Conservation (phyloP, 1,140 invertebrate species). For the Hirudo medicinalis region DNA sequence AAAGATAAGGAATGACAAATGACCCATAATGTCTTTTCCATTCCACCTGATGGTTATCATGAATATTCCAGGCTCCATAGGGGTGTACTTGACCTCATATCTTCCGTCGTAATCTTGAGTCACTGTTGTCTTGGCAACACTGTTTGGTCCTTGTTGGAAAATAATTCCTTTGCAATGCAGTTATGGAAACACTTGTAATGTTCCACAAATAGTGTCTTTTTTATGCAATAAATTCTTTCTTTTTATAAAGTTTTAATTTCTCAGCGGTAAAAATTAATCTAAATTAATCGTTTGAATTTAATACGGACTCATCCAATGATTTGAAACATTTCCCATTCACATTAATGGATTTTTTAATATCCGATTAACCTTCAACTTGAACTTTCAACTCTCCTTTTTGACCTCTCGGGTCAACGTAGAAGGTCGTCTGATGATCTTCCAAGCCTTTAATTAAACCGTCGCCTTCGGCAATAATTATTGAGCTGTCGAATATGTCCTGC, state of each 20-base stretch:
- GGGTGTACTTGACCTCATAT: slow-evolving; percentile 54
- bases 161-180: background rate
- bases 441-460: slow-evolving; percentile 35
- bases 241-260: background rate
- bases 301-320: too few species aligned
- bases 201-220: background rate
- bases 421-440: slow-evolving; percentile 38
- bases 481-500: slow-evolving; percentile 15
- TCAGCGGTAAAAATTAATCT: background rate
- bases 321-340: too few species aligned
- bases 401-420: slow-evolving; percentile 42
- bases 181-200: background rate
- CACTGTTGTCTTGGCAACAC: slow-evolving; percentile 48
- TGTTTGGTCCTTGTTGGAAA: slow-evolving; percentile 48
- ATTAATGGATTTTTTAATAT: background rate
- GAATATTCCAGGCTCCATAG: slow-evolving; percentile 58
- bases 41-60: slow-evolving; percentile 59
- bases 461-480: slow-evolving; percentile 37
- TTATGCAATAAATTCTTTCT: background rate
- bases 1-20: slow-evolving; percentile 17
- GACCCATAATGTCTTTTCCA: slow-evolving; percentile 49
- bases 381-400: slow-evolving; percentile 37
- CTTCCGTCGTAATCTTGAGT: slow-evolving; percentile 47
- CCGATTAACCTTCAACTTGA: slow-evolving; percentile 34
- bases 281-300: too few species aligned